Percentiles rank a stretch among this genome's conserved stretches.
Evolutionary conservation across 1,140 invertebrate species (phyloP).

Genomic region (Antheraea pernyi): DNA sequence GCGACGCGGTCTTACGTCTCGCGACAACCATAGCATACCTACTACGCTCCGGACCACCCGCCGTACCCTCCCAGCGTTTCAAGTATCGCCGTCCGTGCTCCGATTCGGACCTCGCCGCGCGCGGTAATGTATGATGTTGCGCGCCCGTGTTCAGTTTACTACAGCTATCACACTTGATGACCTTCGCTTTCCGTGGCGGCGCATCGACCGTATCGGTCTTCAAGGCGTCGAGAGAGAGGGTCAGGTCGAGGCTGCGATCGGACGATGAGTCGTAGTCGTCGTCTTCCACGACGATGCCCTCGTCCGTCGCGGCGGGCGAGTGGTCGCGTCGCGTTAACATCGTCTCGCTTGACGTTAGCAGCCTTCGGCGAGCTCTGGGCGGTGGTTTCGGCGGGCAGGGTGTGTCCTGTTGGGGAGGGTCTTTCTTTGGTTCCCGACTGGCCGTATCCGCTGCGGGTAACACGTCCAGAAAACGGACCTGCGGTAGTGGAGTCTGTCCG

Average conservation of each 20-base stretch:
- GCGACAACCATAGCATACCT: conserved; percentile 63
- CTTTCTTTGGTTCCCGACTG: conserved; percentile 59
- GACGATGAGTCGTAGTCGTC: conserved; percentile 77
- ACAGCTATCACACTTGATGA: conserved; percentile 71
- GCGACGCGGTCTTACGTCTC: conserved; percentile 58
- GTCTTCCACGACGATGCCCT: conserved; percentile 77
- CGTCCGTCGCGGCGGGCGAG: conserved; percentile 70
- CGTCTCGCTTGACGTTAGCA: conserved; percentile 62
- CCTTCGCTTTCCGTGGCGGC: conserved; percentile 54
- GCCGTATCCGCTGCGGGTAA: conserved; percentile 62
- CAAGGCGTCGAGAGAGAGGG: conserved; percentile 65
- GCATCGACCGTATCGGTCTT: conserved; percentile 64
- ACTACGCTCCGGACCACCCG: conserved; percentile 57
- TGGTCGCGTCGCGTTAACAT: conserved; percentile 60
- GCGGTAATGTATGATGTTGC: conserved; percentile 67
- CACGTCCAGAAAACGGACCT: conserved; percentile 70
- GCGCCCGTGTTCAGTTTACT: conserved; percentile 58
- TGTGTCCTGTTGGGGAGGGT: conserved; percentile 43
- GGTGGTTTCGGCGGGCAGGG: conserved; percentile 64
- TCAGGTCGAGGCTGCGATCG: conserved; percentile 72
- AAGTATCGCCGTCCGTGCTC: conserved; percentile 65
- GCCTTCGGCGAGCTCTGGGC: conserved; percentile 61
- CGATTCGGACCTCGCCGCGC: conserved; percentile 55
- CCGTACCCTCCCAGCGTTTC: conserved; percentile 69
- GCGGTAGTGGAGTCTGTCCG: conserved; percentile 67